phyloP scores from a whole-genome alignment of 2,113 vertebrate genomes.

The Cariama cristata region DNA sequence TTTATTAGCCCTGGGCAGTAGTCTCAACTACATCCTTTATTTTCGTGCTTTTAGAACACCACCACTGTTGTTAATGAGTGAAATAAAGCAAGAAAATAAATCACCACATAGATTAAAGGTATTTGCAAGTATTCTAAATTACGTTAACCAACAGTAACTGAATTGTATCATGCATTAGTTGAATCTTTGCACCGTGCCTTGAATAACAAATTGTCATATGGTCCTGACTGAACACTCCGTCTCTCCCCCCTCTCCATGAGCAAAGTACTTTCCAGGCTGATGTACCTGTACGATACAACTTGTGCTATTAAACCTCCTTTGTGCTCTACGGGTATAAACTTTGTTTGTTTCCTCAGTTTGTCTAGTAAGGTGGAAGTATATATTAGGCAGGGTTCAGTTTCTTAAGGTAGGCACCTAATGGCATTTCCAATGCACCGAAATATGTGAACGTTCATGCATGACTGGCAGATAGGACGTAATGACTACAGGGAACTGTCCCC shows the following conservation, averaged over 20 bases:
- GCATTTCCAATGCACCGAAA: neutral
- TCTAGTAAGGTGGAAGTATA: neutral
- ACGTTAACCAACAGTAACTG: neutral
- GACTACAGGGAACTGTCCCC: accelerated
- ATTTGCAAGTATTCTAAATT: constrained; percentile 35
- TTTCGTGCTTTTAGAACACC: constrained; percentile 48
- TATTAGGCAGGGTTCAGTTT: neutral
- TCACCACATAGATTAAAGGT: constrained; percentile 29
- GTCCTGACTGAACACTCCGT: neutral
- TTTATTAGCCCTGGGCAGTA: constrained; percentile 47
- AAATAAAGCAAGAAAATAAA: constrained; percentile 55
- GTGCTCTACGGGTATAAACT: neutral
- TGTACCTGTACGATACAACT: neutral
- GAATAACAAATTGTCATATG: neutral
- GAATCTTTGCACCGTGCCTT: neutral
- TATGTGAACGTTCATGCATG: neutral
- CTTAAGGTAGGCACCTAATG: neutral
- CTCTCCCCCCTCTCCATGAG: neutral
- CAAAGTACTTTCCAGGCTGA: neutral
- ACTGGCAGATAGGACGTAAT: neutral
- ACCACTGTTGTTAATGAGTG: constrained; percentile 43
- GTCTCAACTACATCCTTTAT: constrained; percentile 47
- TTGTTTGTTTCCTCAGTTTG: neutral
- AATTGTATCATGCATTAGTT: neutral
- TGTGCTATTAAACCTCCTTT: neutral